Percentiles rank a stretch among this genome's conserved stretches.
Evolutionary conservation across 2,113 vertebrate genomes (phyloP).

Genomic region (Ailuropoda melanoleuca): DNA sequence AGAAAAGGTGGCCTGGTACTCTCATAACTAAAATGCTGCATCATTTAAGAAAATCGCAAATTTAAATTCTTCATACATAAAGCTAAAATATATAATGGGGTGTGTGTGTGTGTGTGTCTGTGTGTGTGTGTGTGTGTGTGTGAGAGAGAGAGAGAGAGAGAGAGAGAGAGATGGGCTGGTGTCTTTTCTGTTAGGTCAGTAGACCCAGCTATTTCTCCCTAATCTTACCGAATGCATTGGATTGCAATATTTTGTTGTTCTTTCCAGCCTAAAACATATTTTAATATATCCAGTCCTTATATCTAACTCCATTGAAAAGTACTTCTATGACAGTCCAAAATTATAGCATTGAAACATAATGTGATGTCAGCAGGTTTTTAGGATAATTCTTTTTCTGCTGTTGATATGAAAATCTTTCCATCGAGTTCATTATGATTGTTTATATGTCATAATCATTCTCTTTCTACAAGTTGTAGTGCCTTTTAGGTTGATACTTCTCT

Average conservation of each 20-base stretch:
- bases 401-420: neutral
- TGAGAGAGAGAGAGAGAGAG: rapidly evolving
- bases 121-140: rapidly evolving
- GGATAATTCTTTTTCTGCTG: neutral
- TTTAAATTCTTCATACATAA: neutral
- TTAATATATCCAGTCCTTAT: neutral
- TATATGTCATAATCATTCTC: neutral
- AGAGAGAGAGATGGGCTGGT: rapidly evolving
- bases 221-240: neutral
- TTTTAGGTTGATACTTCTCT: neutral
- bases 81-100: rapidly evolving
- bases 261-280: neutral
- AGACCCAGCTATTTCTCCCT: neutral
- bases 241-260: neutral
- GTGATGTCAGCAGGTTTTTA: neutral
- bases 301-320: neutral
- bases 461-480: rapidly evolving
- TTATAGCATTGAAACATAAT: neutral
- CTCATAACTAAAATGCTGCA: neutral
- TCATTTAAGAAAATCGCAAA: neutral
- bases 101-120: rapidly evolving
- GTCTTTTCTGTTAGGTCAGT: neutral
- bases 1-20: neutral
- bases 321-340: too few relatives aligned
- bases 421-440: neutral